A percentile compares a stretch with the other conserved stretches of the same genome.
Conservation (phyloP, 2,797 vertebrate species). For the Hippoglossus hippoglossus region DNA sequence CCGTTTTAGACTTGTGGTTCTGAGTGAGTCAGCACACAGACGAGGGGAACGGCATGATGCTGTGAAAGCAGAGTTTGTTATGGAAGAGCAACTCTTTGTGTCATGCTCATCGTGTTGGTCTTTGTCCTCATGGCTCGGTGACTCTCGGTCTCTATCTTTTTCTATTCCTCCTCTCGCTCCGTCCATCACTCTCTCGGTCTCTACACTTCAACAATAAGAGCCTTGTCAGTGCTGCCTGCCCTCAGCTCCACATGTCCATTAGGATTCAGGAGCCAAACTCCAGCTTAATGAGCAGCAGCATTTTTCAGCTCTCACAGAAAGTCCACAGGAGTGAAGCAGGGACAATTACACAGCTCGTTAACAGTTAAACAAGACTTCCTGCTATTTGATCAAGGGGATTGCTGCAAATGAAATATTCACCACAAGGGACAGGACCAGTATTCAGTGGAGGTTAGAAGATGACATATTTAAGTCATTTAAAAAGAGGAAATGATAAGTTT, state of each 20-base stretch:
- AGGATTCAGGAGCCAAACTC: conserved; percentile 75
- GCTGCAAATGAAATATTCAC: not conserved
- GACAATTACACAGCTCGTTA: not conserved
- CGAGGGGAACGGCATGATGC: conserved; percentile 1
- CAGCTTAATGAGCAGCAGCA: conserved; percentile 21
- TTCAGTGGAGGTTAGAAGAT: not conserved
- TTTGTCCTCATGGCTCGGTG: conserved; percentile 27
- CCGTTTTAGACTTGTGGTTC: conserved; percentile 7
- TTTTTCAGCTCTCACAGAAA: conserved; percentile 4
- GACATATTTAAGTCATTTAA: not conserved
- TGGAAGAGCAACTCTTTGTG: conserved; percentile 56
- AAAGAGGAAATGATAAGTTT: conserved; percentile 11
- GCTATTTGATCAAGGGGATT: not conserved
- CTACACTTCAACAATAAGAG: conserved; percentile 70
- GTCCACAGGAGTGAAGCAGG: not conserved
- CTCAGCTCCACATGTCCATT: conserved; percentile 71
- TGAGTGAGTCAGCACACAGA: conserved; percentile 35
- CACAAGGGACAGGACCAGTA: not conserved
- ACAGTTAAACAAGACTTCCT: conserved; percentile 16
- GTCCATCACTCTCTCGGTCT: conserved; percentile 35
- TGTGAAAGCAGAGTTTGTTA: conserved; percentile 57
- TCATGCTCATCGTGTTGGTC: conserved; percentile 27
- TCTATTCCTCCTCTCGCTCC: conserved; percentile 21
- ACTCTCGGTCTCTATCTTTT: conserved; percentile 21
- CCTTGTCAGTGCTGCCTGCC: conserved; percentile 73